Conservation (phyloP, 2,113 vertebrate species). For the Lagopus leucura region DNA sequence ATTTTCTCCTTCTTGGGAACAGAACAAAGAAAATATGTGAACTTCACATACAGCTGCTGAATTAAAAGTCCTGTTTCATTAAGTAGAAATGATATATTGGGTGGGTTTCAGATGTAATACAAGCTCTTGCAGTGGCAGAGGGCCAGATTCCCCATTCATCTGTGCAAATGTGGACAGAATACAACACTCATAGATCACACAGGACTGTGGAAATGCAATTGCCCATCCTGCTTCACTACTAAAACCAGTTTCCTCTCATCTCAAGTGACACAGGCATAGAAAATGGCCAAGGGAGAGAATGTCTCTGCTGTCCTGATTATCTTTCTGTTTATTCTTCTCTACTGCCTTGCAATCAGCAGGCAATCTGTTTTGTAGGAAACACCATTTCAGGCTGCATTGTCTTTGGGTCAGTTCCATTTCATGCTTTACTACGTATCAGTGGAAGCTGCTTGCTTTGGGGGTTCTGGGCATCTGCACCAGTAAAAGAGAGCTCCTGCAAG, state of each 20-base stretch:
- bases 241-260: neutral
- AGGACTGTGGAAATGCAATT: neutral
- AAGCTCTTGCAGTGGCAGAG: neutral
- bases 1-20: neutral
- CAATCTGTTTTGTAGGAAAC: neutral
- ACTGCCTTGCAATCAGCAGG: neutral
- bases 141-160: neutral
- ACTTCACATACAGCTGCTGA: neutral
- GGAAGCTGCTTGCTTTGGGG: neutral
- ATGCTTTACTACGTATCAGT: neutral
- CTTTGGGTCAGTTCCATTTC: constrained; percentile 5
- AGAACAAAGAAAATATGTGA: neutral
- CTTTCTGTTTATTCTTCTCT: neutral
- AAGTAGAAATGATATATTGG: neutral
- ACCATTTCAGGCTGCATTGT: neutral
- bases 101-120: neutral
- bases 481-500: neutral
- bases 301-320: neutral
- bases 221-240: neutral
- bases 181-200: neutral
- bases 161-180: neutral
- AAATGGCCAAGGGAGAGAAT: neutral
- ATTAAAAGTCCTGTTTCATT: neutral
- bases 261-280: neutral
- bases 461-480: neutral